These are phyloP conservation scores for Pyrgus malvae DNA, from an alignment of 2,888 invertebrate species.

Conservation along the genomic window DNA sequence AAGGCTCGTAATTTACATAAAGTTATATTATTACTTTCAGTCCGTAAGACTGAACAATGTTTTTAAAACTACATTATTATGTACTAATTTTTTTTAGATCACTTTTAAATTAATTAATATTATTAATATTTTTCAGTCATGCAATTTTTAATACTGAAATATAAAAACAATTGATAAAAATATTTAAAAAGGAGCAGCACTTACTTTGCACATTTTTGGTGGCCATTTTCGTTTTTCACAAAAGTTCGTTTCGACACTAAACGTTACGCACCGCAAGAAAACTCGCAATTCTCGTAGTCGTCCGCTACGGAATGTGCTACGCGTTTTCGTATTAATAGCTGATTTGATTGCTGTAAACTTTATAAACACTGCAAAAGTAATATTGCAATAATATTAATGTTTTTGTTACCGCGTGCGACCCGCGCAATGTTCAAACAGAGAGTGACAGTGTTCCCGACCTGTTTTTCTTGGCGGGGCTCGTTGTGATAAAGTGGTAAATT, in stretches of 20 bases:
- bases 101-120: too few relatives aligned
- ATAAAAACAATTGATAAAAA: not conserved
- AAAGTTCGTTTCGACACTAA: constrained; percentile 34
- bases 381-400: constrained; percentile 29
- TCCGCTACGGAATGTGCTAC: constrained; percentile 60
- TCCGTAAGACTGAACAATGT: too few relatives aligned
- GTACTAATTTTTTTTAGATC: too few relatives aligned
- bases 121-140: too few relatives aligned
- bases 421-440: constrained; percentile 53
- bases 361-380: constrained; percentile 44
- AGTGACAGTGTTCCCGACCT: constrained; percentile 53
- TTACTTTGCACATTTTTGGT: constrained; percentile 54
- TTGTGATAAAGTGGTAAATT: constrained; percentile 52
- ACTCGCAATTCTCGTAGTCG: constrained; percentile 53
- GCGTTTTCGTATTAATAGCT: constrained; percentile 47
- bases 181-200: constrained; percentile 31
- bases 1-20: too few relatives aligned
- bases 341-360: constrained; percentile 45
- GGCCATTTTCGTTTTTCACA: constrained; percentile 48
- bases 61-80: too few relatives aligned
- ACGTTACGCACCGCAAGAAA: constrained; percentile 30
- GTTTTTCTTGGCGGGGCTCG: constrained; percentile 49
- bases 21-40: too few relatives aligned
- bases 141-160: not conserved
- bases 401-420: constrained; percentile 53